These are phyloP conservation scores for Lepidurus apus DNA, from an alignment of 1,140 invertebrate species.

Conservation along the genomic window DNA sequence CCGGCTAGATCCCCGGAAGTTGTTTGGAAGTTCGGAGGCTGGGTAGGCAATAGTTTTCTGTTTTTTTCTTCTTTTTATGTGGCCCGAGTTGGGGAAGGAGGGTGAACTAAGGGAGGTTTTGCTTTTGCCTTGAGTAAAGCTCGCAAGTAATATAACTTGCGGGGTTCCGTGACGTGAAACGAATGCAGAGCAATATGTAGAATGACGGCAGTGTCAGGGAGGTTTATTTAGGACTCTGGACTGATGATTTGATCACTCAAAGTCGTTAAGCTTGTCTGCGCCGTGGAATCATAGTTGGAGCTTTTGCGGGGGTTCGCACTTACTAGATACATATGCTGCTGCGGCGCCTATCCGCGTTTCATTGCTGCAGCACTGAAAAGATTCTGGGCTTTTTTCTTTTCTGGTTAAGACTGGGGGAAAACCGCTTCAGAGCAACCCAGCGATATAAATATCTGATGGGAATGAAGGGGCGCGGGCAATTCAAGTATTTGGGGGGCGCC, in stretches of 20 bases:
- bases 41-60: background rate
- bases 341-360: background rate
- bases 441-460: constrained; percentile 22
- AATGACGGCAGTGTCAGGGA: constrained; percentile 3
- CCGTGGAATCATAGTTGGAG: background rate
- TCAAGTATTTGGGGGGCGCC: constrained; percentile 7
- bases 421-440: background rate
- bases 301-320: background rate
- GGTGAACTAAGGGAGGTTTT: background rate
- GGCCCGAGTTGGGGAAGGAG: background rate
- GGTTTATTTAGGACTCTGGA: constrained; percentile 16
- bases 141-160: background rate
- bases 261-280: constrained; percentile 17
- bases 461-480: constrained; percentile 17
- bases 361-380: no score
- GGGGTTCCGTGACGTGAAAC: background rate
- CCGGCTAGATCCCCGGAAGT: background rate
- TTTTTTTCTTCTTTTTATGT: background rate
- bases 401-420: background rate
- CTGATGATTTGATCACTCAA: constrained; percentile 13
- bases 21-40: background rate
- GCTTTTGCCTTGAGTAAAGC: constrained; percentile 5
- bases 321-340: background rate
- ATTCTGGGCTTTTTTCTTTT: no score
- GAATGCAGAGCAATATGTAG: constrained; percentile 8